A percentile compares a stretch with the other conserved stretches of the same genome.
Conservation (phyloP, 1,140 invertebrate genomes). For the Cecropterus lyciades region DNA sequence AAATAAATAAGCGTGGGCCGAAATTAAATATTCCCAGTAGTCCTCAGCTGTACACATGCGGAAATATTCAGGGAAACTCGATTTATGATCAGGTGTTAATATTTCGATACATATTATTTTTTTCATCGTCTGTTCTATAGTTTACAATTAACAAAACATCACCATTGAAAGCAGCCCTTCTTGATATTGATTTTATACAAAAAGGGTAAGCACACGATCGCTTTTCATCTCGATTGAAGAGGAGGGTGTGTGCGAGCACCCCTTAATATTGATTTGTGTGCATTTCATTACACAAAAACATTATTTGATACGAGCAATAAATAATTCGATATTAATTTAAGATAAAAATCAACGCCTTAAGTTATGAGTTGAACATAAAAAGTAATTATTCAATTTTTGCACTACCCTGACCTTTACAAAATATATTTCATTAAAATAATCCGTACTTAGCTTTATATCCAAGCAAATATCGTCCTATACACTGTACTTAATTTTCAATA, state of each 20-base stretch:
- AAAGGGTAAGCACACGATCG: no score
- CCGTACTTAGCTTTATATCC: no score
- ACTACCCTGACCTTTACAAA: no score
- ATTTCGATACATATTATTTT: neutral
- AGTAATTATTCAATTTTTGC: no score
- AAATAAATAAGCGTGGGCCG: slow-evolving; percentile 13
- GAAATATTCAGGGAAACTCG: neutral
- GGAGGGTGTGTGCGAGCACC: neutral
- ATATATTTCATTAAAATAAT: no score
- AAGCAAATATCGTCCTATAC: neutral
- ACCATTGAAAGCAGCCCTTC: no score
- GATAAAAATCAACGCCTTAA: neutral
- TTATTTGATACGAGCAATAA: neutral
- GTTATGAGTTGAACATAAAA: neutral
- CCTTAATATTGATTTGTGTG: neutral
- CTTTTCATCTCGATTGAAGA: neutral
- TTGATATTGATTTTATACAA: no score
- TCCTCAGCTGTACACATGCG: slow-evolving; percentile 1
- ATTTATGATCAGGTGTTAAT: neutral
- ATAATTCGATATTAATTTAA: neutral
- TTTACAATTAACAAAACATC: no score
- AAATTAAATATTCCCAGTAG: slow-evolving; percentile 4
- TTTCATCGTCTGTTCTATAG: no score
- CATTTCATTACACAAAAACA: neutral
- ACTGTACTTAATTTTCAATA: neutral